phyloP scores from a whole-genome alignment of 30 jellyfish, hydroid and myxozoan genomes.

The Cassiopea andromeda region DNA sequence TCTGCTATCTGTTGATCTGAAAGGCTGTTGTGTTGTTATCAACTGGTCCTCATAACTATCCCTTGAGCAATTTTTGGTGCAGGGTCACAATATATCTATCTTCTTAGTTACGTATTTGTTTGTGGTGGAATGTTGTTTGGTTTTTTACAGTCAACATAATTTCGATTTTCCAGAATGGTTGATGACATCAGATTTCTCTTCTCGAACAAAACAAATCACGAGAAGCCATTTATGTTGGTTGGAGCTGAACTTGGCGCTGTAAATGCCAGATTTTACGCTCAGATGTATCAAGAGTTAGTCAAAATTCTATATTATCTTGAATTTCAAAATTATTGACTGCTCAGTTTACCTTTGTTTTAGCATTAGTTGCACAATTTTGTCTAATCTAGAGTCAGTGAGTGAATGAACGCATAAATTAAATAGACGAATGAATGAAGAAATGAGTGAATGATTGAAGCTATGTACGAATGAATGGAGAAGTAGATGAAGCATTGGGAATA shows the following conservation, averaged over 20 bases:
- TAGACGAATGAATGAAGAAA: too few relatives aligned
- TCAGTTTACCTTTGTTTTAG: too few relatives aligned
- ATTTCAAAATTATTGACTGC: neutral
- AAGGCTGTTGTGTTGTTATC: too few relatives aligned
- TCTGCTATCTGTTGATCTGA: too few relatives aligned
- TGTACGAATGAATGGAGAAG: neutral
- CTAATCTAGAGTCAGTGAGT: too few relatives aligned
- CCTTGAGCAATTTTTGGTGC: neutral
- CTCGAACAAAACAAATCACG: constrained; percentile 60
- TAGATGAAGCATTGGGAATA: neutral
- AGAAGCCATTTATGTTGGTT: constrained; percentile 80
- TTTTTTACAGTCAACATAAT: too few relatives aligned
- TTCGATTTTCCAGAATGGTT: constrained; percentile 73
- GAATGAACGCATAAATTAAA: neutral
- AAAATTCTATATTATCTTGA: neutral
- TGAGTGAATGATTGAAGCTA: neutral
- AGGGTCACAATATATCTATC: neutral
- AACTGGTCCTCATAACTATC: too few relatives aligned
- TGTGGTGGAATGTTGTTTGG: too few relatives aligned
- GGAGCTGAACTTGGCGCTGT: constrained; percentile 95
- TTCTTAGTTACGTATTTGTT: neutral
- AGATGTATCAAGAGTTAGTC: constrained; percentile 82
- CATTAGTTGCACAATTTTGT: too few relatives aligned
- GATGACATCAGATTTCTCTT: constrained; percentile 77
- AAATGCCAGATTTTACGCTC: constrained; percentile 78